A percentile compares a stretch with the other conserved stretches of the same genome.
phyloP scores from a whole-genome alignment of 2,888 invertebrate genomes.

The Drosophila nigricruria region DNA sequence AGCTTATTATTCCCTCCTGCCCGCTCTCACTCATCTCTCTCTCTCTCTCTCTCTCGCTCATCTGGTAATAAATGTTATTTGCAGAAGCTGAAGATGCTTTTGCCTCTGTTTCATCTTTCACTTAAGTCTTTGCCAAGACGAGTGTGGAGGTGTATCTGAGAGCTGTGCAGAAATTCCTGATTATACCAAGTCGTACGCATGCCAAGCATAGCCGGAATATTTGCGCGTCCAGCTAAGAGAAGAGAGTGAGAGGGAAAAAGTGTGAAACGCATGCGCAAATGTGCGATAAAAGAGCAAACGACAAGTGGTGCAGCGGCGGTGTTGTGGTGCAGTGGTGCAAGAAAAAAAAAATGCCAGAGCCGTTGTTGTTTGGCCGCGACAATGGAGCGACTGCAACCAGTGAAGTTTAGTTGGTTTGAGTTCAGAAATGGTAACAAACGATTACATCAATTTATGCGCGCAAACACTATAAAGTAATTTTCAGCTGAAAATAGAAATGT shows the following conservation, averaged over 20 bases:
- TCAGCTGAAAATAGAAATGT: constrained; percentile 72
- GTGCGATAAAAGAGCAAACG: constrained; percentile 58
- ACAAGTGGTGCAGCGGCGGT: constrained; percentile 6
- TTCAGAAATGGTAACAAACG: constrained; percentile 84
- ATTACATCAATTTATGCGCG: constrained; percentile 84
- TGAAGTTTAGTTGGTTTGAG: constrained; percentile 57
- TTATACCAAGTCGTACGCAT: constrained; percentile 61
- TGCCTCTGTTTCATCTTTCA: background rate
- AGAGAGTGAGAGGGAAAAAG: constrained; percentile 50
- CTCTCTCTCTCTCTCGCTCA: background rate
- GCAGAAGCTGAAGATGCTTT: background rate
- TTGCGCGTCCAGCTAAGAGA: constrained; percentile 31
- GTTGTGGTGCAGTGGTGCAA: constrained; percentile 13
- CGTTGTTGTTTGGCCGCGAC: constrained; percentile 27
- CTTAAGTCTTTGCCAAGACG: background rate
- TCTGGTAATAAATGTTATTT: background rate
- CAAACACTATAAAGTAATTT: constrained; percentile 84
- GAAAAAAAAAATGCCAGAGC: constrained; percentile 18
- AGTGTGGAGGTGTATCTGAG: constrained; percentile 23
- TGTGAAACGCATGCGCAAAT: constrained; percentile 78
- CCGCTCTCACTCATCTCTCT: background rate
- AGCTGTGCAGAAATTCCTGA: constrained; percentile 43
- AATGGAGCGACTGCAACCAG: constrained; percentile 45
- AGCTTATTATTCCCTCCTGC: background rate
- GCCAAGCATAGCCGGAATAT: constrained; percentile 70